Percentiles rank a stretch among this genome's conserved stretches.
phyloP scores from a whole-genome alignment of 1,140 invertebrate genomes.

The Parasteatoda tepidariorum region DNA sequence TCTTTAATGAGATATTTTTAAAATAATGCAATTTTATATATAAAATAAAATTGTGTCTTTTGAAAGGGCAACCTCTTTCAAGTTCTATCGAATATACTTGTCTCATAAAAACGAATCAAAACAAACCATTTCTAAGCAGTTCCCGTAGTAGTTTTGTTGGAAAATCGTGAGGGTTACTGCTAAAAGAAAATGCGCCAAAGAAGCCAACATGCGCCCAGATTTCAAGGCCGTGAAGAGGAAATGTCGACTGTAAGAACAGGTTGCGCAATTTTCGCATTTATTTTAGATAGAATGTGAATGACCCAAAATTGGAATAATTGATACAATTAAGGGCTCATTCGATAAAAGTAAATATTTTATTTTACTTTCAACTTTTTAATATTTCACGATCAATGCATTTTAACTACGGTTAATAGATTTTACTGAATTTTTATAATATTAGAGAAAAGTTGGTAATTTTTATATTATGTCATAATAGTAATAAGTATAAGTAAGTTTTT shows the following conservation, averaged over 20 bases:
- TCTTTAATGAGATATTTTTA: neutral
- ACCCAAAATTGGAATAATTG: neutral
- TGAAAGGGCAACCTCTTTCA: neutral
- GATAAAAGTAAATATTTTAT: neutral
- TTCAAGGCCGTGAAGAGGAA: conserved; percentile 51
- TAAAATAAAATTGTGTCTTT: neutral
- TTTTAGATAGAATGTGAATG: conserved; percentile 25
- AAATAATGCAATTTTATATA: neutral
- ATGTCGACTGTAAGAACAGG: conserved; percentile 12
- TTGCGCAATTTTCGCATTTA: conserved; percentile 27
- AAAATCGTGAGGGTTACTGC: neutral
- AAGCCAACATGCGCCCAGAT: neutral
- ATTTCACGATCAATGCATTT: neutral
- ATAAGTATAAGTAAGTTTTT: neutral
- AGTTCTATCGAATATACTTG: neutral
- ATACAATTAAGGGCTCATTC: neutral
- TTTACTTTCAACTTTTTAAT: neutral
- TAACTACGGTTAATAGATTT: neutral
- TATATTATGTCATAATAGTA: neutral
- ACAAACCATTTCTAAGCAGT: neutral
- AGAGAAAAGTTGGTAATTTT: neutral
- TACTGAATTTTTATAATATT: neutral
- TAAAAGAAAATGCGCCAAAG: neutral
- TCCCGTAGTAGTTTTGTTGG: neutral
- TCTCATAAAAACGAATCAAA: neutral